Evolutionary conservation across 2,113 vertebrate genomes (phyloP), one percentile per base, ranked within the genome.

Genomic region (Sphaerodactylus townsendi): DNA sequence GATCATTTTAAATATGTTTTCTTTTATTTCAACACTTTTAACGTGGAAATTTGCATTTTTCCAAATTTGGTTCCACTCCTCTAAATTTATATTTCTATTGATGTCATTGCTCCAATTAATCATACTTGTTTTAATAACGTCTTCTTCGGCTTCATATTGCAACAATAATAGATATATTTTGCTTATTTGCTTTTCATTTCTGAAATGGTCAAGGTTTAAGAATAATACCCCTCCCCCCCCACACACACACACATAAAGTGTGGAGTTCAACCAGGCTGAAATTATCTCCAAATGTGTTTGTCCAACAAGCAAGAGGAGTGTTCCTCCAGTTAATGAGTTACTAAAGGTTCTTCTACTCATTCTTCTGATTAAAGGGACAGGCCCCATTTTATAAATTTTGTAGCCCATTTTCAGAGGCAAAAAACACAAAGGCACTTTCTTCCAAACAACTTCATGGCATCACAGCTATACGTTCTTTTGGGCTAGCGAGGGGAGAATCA

Each of bases 151-250:
- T n/a, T n/a, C n/a, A n/a, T n/a, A n/a, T n/a, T n/a, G n/a, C n/a
- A n/a, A n/a, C n/a, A n/a, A n/a, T n/a, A n/a, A n/a, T n/a, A n/a
- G n/a, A n/a, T n/a, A n/a, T n/a, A n/a, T n/a, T n/a, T n/a, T n/a
- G n/a, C n/a, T n/a, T n/a, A n/a, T n/a, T n/a, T n/a, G n/a, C n/a
- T n/a, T n/a, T n/a, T 85, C 93, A 91, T 90, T 83, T 92, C 86
- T 93, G 80, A 93, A 92, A 90, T 92, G 92, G 66, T 53, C 77
- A 80, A 71, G 78, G 83, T 72, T 89, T 53, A 28, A 72, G 85
- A 62, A 81, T 75, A 87, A 53, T 85, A 90, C 82, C 15, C 35
- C 28, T 21, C 25, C 64, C 10, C 19, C 25, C 25, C 59, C 41
- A 88, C 4, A 73, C 50, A 77, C 66, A 3, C 39, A 89, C 1